Conservation (phyloP, 1,140 invertebrate genomes). For the Gryon sp. region DNA sequence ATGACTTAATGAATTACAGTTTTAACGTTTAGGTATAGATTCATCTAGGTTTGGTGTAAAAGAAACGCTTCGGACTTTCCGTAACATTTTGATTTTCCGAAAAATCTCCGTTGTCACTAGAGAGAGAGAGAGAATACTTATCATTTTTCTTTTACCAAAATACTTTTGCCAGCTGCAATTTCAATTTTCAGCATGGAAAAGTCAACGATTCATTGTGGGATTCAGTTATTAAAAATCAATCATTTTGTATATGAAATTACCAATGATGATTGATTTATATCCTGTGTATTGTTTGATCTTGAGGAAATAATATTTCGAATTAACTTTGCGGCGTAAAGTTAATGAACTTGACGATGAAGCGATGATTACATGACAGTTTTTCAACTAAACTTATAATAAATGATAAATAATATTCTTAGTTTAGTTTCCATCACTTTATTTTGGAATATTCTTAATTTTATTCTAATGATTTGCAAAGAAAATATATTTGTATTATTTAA, state of each 20-base stretch:
- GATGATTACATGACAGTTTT: no score
- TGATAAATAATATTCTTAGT: no score
- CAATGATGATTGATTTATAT: conserved; percentile 20
- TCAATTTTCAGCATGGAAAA: conserved; percentile 12
- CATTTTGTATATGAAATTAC: conserved; percentile 21
- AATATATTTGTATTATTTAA: no score
- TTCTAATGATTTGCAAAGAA: no score
- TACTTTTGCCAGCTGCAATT: conserved; percentile 40
- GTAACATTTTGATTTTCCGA: conserved; percentile 26
- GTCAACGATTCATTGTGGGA: conserved; percentile 45
- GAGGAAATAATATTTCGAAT: conserved; percentile 12
- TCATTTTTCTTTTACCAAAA: conserved; percentile 44
- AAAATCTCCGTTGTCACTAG: conserved; percentile 26
- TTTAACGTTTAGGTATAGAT: conserved; percentile 2
- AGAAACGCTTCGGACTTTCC: conserved; percentile 19
- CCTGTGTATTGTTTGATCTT: neutral
- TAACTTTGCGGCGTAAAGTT: conserved; percentile 15
- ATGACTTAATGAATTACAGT: conserved; percentile 51
- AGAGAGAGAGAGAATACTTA: conserved; percentile 32
- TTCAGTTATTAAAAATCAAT: conserved; percentile 48
- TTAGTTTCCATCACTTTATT: no score
- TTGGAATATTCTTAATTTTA: no score
- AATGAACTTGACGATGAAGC: conserved; percentile 6
- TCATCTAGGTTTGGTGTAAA: neutral
- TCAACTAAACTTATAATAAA: no score